Base-by-base conservation (phyloP, 1,140 invertebrate genomes). In the Limonius californicus region DNA sequence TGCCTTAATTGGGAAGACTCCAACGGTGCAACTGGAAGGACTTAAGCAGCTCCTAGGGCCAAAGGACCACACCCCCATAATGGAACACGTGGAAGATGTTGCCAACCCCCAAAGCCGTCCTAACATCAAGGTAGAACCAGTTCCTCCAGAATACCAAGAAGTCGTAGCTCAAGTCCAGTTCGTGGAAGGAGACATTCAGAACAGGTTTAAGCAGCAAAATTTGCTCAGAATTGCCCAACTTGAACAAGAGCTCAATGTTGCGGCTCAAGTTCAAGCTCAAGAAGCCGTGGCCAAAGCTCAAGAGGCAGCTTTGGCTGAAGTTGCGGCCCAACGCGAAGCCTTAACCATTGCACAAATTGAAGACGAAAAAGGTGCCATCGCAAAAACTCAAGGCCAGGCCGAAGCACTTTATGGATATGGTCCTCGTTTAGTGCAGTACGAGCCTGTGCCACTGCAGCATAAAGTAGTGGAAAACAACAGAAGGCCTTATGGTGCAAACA, bases 1-100 rank as follows among this genome's bases (percentile, higher is more conserved):
- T 55, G 56, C 62, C 12, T 55, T 72, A 8, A 14, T 72, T 1
- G 71, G 70, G 15, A 67, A 71, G 65, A 64, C 62, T 45, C 69
- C 68, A 6, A 45, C 42, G 1, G 50, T 59, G 0, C 70, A 74
- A 47, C 50, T 74, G 11, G 59, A 72, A 61, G 70, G 71, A 12
- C 60, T 74, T 6, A 65, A 69, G 59, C 59, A 64, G 23, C 27
- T 73, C 1, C 57, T 74, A 19, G 9, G 19, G 16, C 30, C 27
- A 11, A 47, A 61, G 11, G 61, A 62, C n/a, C 56, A 57, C 50
- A 58, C 54, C 3, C 62, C 62, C 0, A 57, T 64, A 12, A 39
- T 43, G 9, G 64, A 68, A 42, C 58, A 64, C 12, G 32, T 8
- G 16, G 9, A 53, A 12, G 63, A 63, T 18, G 32, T 61, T 54